Base-by-base conservation (phyloP, 2,113 vertebrate genomes). In the Syrmaticus mikado region DNA sequence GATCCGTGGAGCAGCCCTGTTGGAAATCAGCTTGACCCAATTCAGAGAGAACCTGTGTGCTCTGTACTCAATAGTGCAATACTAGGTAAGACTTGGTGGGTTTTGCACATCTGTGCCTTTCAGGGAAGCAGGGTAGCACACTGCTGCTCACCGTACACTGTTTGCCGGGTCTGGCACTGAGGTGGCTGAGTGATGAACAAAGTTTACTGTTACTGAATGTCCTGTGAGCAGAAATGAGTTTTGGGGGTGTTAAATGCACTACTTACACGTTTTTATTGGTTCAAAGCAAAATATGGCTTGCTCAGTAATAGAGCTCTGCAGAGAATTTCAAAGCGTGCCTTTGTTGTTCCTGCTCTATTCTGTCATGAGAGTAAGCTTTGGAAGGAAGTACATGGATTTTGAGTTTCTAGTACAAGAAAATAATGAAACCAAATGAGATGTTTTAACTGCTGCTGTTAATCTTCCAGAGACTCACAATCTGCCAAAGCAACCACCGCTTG, bases 41-140 rank as follows among this genome's bases (percentile, higher is more conserved):
- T 99, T 93, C 99, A 99, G 94, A 99, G 99, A 96, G 99, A 99
- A 97, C 99, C 99, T 1, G 99, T 99, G 92, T 99, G 99, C 98
- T 99, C 99, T 73, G 99, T 99, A 40, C 99, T 99, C 48, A 99
- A 99, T 97, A 99, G 99, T 99, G 99, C 99, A 99, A 99, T 99
- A 99, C 96, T 99, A 97, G 99, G 99, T 99, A 80, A 40, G 96
- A 40, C 34, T 41, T 3, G 20, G 20, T 5, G 41, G 5, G 8
- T 45, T n/a, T 45, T 28, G 3, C 0, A 4, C 0, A 1, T 18
- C 60, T 7, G 8, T 2, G 3, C 66, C 43, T n/a, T 10, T 9
- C 1, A 0, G 30, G 21, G 18, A 40, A 15, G 27, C 0, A 8
- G 1, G 11, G 40, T 2, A n/a, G 10, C 18, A 0, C 18, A 0